Base-by-base conservation (phyloP, 1,140 invertebrate genomes). In the Penaeus vannamei region DNA sequence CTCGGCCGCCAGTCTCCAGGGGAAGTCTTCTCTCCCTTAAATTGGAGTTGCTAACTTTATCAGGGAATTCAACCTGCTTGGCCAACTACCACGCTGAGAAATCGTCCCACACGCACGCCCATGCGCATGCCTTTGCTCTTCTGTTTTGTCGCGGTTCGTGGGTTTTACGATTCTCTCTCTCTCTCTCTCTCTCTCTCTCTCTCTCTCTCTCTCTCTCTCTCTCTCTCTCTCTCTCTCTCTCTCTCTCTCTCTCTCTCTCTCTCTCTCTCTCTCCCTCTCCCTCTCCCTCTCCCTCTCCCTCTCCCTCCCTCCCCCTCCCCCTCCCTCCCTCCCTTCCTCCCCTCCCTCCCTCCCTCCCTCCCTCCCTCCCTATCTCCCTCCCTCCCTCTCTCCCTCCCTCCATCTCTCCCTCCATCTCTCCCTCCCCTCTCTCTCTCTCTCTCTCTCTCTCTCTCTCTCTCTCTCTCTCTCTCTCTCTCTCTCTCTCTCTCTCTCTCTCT, bases 391-490 rank as follows among this genome's bases (percentile, higher is more conserved):
- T 72, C 36, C 8, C 36, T 42, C 36, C 8, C 36, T 42, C 36
- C 8, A 4, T 42, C 36, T 42, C 36, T 42, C 36, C 8, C 36
- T 42, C 36, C 8, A 4, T 42, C 26, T 29, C 26, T 72, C 32
- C 26, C 26, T 32, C 32, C n/a, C n/a, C n/a, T 72, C 23, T 72
- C 23, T 29, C 32, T 72, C 26, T 32, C 32, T 72, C 19, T 17
- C 69, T 72, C 32, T 14, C n/a, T 7, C 32, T 26, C n/a, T 81
- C 42, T 53, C 0, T 81, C 79, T 81, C 79, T 81, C 79, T 81
- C 79, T 81, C 79, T 81, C 79, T 81, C 79, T 81, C 79, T 81
- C 79, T 80, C 36, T 81, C 79, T 42, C 36, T 42, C 36, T 42
- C 36, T 42, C 36, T 42, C 36, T 42, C 36, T 42, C 36, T 42